Base-by-base conservation (phyloP, 1,140 invertebrate species). In the Drosophila gunungcola region DNA sequence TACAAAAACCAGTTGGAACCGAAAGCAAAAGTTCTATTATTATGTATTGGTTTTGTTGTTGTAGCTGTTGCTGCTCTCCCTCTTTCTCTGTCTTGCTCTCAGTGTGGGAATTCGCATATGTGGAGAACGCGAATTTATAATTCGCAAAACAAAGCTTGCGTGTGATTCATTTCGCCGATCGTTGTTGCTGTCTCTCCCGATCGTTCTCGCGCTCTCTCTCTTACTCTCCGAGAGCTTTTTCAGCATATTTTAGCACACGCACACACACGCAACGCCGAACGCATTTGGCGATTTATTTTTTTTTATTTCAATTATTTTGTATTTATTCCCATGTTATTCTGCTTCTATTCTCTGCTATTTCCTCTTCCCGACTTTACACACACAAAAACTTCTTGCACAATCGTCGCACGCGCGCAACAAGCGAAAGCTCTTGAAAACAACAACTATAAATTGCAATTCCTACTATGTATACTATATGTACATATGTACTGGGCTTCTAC, bases 1-100 rank as follows among this genome's bases (percentile, higher is more conserved):
- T 54, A 72, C 60, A 52, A 79, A 85, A 90, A 91, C 86, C 86
- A 90, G 86, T 90, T 90, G 79, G 65, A 78, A 78, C 58, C 88
- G 86, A 90, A 90, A 90, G 86, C 88, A 90, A 90, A 90, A 90
- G 86, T 90, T 89, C 80, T 89, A 89, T 89, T 89, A 73, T 88
- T 80, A 68, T 78, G 74, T 67, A 57, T 65, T 74, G 60, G 36
- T 52, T 45, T 64, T 63, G 38, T 73, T 78, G 77, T 52, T 80
- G 61, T 56, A 52, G 43, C 11, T 25, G 42, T 10, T 16, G 16
- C 52, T 63, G 62, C 63, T 78, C 69, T 51, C 74, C 57, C 53
- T 72, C 55, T 79, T 55, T 83, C 78, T 63, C 72, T 78, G 67
- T 72, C 41, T 54, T 38, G 52, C 58, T 68, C 52, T 78, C 68